Conservation (phyloP, 1,140 invertebrate species). For the Temnothorax nylanderi region DNA sequence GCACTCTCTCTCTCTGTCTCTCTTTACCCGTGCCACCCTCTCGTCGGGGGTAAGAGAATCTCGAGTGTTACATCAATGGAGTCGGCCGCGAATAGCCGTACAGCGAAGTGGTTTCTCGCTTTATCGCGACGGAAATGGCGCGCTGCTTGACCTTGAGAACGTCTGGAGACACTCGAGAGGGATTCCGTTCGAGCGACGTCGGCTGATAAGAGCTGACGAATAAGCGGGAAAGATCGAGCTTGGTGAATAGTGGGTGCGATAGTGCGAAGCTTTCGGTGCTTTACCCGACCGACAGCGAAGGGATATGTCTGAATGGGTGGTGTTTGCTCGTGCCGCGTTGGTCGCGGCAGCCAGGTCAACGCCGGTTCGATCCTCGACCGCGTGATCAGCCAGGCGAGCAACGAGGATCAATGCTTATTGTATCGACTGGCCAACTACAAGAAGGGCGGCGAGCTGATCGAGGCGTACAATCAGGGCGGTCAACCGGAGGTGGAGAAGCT, state of each 20-base stretch:
- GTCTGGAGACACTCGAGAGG: constrained; percentile 21
- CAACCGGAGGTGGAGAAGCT: constrained; percentile 93
- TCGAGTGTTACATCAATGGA: constrained; percentile 57
- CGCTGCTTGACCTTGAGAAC: constrained; percentile 48
- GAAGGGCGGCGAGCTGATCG: constrained; percentile 94
- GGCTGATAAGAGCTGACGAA: constrained; percentile 38
- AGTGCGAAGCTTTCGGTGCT: not conserved
- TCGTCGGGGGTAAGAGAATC: constrained; percentile 41
- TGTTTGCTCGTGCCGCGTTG: constrained; percentile 81
- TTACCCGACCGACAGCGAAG: constrained; percentile 20
- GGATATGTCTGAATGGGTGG: constrained; percentile 84
- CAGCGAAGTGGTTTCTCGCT: constrained; percentile 52
- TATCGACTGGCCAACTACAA: constrained; percentile 96
- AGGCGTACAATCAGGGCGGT: constrained; percentile 94
- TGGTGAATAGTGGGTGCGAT: not conserved
- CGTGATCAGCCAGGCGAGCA: constrained; percentile 94
- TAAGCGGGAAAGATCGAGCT: not conserved
- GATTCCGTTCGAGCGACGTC: constrained; percentile 29
- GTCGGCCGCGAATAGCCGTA: constrained; percentile 62
- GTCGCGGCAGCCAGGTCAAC: constrained; percentile 82
- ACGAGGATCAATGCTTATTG: constrained; percentile 93
- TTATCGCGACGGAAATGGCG: constrained; percentile 58
- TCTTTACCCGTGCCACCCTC: constrained; percentile 9
- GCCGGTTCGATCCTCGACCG: constrained; percentile 93
- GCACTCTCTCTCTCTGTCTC: constrained; percentile 8